phyloP scores from a whole-genome alignment of 2,888 invertebrate genomes.

The Brachylomia viminalis region DNA sequence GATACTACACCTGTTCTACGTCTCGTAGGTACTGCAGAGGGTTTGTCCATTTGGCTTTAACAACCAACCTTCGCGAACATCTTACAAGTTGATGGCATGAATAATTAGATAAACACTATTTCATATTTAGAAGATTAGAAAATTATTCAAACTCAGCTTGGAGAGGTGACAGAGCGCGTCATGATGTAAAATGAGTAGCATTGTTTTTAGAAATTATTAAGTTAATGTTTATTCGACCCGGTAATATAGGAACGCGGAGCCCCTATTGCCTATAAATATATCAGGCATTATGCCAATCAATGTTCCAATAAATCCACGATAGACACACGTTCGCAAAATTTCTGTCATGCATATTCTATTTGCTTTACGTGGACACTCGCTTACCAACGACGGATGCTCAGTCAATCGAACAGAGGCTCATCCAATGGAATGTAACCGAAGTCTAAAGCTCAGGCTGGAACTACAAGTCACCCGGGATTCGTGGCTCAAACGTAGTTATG shows the following conservation, averaged over 20 bases:
- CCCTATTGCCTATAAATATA: not conserved
- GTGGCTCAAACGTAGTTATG: constrained; percentile 81
- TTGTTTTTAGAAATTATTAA: not conserved
- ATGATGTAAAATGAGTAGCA: too few species aligned
- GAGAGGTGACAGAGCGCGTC: not conserved
- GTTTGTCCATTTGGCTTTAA: too few species aligned
- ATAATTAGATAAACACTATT: not conserved
- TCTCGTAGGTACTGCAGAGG: not conserved
- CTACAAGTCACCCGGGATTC: constrained; percentile 78
- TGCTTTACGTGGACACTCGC: constrained; percentile 13
- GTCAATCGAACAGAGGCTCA: constrained; percentile 47
- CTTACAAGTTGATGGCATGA: not conserved
- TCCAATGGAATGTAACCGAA: constrained; percentile 55
- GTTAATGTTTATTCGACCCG: not conserved
- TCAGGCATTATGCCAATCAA: not conserved
- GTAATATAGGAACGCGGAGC: not conserved
- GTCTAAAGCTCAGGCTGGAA: constrained; percentile 66
- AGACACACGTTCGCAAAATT: not conserved
- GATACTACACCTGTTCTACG: not conserved
- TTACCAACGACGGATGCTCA: constrained; percentile 29
- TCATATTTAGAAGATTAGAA: not conserved
- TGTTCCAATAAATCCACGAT: not conserved
- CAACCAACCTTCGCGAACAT: not conserved
- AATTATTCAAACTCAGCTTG: not conserved
- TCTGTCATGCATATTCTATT: constrained; percentile 47